Base-by-base conservation (phyloP, 1,140 invertebrate species). In the Pogonognathellus flavescens region DNA sequence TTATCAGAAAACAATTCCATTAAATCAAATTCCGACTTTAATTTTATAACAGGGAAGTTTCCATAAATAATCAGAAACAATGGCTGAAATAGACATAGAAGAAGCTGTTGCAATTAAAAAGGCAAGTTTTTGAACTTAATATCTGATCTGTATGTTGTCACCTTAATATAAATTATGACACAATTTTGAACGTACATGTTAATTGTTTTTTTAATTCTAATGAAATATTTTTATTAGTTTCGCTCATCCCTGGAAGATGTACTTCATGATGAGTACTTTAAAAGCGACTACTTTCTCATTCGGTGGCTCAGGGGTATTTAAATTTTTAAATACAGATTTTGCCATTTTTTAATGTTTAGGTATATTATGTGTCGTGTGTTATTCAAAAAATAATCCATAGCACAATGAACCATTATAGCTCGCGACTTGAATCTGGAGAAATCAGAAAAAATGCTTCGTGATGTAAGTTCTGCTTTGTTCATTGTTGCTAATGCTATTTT, bases 371-470 rank as follows among this genome's bases (percentile, higher is more conserved):
- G n/a, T n/a, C n/a, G n/a, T n/a, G n/a, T n/a, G n/a, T n/a, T n/a
- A n/a, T n/a, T n/a, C n/a, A n/a, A n/a, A n/a, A n/a, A n/a, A n/a
- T n/a, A n/a, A n/a, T n/a, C n/a, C n/a, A n/a, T n/a, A n/a, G n/a
- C n/a, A n/a, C 18, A 20, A 55, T 57, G 1, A 6, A 9, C 14
- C 41, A 14, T 62, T 49, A 16, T 13, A 53, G 83, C 62, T 31
- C 70, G 50, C 16, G 83, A 84, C 13, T 84, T 84, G 62, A 72
- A 55, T 72, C 25, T 84, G 49, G 8, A 52, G n/a, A 59, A 70
- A 25, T 18, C 83, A 53, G 70, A 76, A 72, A 55, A 8, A 11
- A 72, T 76, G 83, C 16, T 84, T 1, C 22, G 83, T 52, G 53
- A 70, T 49, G 81, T 82, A 82, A 76, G 70, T 49, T 14, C 31